Evolutionary conservation across 2,113 vertebrate species (phyloP).

Genomic region (Charadrius vociferus): DNA sequence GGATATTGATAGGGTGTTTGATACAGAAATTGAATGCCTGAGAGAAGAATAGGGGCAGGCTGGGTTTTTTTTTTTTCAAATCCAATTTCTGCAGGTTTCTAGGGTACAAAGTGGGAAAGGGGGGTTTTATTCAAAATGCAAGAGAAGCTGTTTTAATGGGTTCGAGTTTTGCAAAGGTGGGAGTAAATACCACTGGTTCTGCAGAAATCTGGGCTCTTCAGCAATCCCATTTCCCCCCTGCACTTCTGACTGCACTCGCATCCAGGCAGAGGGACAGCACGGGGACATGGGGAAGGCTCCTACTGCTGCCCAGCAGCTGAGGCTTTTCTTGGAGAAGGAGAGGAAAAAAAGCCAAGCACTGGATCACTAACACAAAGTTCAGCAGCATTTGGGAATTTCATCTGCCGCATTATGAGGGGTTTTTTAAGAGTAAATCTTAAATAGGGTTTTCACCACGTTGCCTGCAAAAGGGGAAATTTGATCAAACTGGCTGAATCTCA

Average conservation of each 20-base stretch:
- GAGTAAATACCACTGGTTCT: not conserved
- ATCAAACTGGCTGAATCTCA: not conserved
- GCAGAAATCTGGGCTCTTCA: not conserved
- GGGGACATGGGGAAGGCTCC: not conserved
- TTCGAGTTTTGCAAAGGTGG: not conserved
- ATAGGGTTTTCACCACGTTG: not conserved
- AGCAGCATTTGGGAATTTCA: not conserved
- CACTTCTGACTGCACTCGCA: not conserved
- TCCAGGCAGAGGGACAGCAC: not conserved
- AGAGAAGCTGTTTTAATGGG: not conserved
- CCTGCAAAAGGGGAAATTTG: not conserved
- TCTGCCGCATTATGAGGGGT: not conserved
- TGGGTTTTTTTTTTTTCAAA: not conserved
- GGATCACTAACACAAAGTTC: not conserved
- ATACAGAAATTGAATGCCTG: not conserved
- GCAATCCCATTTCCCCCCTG: not conserved
- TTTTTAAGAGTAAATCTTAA: not conserved
- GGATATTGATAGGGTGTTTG: not conserved
- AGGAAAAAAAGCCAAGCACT: not conserved
- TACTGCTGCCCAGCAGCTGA: not conserved
- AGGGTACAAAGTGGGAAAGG: not conserved
- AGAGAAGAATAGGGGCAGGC: not conserved
- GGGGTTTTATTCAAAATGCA: not conserved
- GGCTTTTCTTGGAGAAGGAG: not conserved
- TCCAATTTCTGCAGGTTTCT: not conserved